Evolutionary conservation across 2,113 vertebrate genomes (phyloP), one percentile per base, ranked within the genome.

Genomic region (Esox niger): DNA sequence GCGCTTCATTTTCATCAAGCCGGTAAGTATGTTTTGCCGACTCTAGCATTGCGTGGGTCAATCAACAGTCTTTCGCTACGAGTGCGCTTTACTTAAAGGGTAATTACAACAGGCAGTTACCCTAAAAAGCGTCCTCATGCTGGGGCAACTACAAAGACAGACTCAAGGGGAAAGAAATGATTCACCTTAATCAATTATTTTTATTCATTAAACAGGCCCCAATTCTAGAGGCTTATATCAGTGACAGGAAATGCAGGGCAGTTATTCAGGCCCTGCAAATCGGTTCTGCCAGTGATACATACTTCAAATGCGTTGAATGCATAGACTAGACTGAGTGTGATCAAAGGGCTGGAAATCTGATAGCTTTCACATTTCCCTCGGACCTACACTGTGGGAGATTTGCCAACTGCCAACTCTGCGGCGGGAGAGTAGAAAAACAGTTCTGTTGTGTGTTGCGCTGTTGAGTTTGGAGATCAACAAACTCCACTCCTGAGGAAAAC

Each of bases 221-320:
- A n/a, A n/a, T n/a, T n/a, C n/a, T n/a, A n/a, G n/a, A n/a, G n/a
- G n/a, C n/a, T n/a, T n/a, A n/a, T n/a, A n/a, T n/a, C n/a, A n/a
- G 71, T 68, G 52, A 69, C 69, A 70, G 71, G 69, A 68, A 75
- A 62, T 23, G 55, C 64, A 68, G 76, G 57, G 35, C 29, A 33
- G 68, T 60, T 73, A 78, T 76, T 77, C 66, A 78, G 68, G 71
- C 32, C 78, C 69, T 68, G 77, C 75, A 75, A 73, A 82, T 77
- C 27, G 76, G 79, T 66, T 72, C 20, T 32, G 64, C 29, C 10
- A 35, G 73, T 23, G 77, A 80, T 79, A 77, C 75, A 78, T 81
- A 77, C 79, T 70, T n/a, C 79, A 87, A 58, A 43, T 43, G 1
- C 3, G 83, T 82, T 73, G 80, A 84, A 81, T 71, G 33, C 75